Conservation (phyloP, 2,888 invertebrate genomes). For the Cheilosia variabilis region DNA sequence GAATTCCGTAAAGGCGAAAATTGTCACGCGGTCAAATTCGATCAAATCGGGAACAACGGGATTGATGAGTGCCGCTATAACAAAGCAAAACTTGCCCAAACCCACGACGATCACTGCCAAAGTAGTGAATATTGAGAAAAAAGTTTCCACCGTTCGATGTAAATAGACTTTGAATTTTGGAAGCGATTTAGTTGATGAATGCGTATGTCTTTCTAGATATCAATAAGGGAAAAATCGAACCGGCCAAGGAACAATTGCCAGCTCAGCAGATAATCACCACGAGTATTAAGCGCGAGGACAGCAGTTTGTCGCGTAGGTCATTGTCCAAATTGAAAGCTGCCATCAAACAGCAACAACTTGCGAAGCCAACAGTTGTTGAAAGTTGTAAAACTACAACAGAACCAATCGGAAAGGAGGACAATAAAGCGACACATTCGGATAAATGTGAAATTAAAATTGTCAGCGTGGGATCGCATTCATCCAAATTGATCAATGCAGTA, state of each 20-base stretch:
- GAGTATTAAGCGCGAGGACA: slow-evolving; percentile 81
- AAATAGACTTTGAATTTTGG: slow-evolving; percentile 41
- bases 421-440: slow-evolving; percentile 30
- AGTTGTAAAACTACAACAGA: slow-evolving; percentile 53
- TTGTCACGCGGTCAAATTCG: slow-evolving; percentile 79
- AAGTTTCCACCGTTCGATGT: slow-evolving; percentile 77
- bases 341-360: slow-evolving; percentile 66
- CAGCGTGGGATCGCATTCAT: slow-evolving; percentile 77
- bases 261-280: slow-evolving; percentile 39
- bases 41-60: slow-evolving; percentile 76
- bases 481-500: slow-evolving; percentile 77
- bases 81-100: slow-evolving; percentile 68
- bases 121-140: slow-evolving; percentile 78
- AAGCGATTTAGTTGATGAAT: slow-evolving; percentile 70
- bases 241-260: slow-evolving; percentile 28
- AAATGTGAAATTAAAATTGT: slow-evolving; percentile 74
- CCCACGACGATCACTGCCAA: slow-evolving; percentile 79
- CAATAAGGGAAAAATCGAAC: slow-evolving; percentile 60
- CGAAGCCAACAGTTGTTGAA: slow-evolving; percentile 22
- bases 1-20: slow-evolving; percentile 51
- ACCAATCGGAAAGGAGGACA: slow-evolving; percentile 59
- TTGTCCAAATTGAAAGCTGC: slow-evolving; percentile 81
- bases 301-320: slow-evolving; percentile 81
- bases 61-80: slow-evolving; percentile 55
- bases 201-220: slow-evolving; percentile 53